Evolutionary conservation across 2,113 vertebrate genomes (phyloP), one percentile per base, ranked within the genome.

Genomic region (Nyctibius bracteatus): DNA sequence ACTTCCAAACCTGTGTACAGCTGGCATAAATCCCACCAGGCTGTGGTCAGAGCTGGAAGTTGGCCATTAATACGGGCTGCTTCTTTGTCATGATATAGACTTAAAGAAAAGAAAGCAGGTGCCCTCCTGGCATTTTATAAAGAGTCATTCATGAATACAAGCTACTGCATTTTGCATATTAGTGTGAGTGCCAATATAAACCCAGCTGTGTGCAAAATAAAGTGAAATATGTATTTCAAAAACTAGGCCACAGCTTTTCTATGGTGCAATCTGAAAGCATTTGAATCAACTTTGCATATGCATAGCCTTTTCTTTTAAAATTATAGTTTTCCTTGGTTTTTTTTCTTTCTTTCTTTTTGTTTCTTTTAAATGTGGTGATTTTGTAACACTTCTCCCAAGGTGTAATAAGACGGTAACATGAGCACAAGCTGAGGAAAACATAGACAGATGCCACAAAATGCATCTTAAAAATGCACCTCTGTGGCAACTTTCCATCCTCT

Each of bases 31-130:
- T 97, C 98, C 98, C 98, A 97, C 96, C 97, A 95, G 98, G 97
- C 97, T 98, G 97, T 97, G 97, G 98, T 97, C 97, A 96, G 96
- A 96, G 93, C 97, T 98, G 98, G 98, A 98, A 98, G 67, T 31
- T 81, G 86, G 98, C 98, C 98, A 97, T 78, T 82, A 91, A 93
- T 97, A 97, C 98, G 98, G 96, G 91, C 97, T 98, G 97, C 98
- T 98, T 98, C 98, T 99, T 98, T 98, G 98, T 98, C 95, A 97
- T 97, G 97, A 93, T 98, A 97, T 96, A 98, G 97, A 98, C 98
- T 98, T 98, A 97, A 98, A 98, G 98, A 98, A 98, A 98, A 98
- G 98, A 98, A 98, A 98, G 97, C 98, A 98, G 97, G 98, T 98
- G 98, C 98, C 98, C 98, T 98, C 94, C 98, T 98, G 98, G 98